phyloP scores from a whole-genome alignment of 2,797 vertebrate species.

The Mareca strepera region DNA sequence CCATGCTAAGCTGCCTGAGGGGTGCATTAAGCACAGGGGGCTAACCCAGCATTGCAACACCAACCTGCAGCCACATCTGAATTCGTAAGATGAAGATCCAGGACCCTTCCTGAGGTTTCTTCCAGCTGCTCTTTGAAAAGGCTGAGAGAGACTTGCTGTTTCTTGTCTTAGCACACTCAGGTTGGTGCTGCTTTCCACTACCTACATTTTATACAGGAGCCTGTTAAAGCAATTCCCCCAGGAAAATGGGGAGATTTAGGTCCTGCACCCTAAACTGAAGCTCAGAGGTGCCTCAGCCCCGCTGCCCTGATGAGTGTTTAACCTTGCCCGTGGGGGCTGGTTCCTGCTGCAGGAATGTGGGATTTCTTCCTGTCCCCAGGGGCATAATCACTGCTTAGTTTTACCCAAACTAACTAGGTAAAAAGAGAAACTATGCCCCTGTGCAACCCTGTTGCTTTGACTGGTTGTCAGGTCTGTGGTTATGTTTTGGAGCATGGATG shows the following conservation, averaged over 20 bases:
- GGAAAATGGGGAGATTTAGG: neutral
- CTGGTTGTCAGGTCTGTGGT: neutral
- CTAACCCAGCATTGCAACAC: neutral
- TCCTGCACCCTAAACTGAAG: neutral
- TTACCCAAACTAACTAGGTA: neutral
- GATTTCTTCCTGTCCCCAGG: neutral
- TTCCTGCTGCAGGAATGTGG: neutral
- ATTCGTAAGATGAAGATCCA: neutral
- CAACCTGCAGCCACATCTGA: neutral
- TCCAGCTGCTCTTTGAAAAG: neutral
- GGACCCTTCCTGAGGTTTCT: neutral
- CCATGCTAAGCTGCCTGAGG: too few species aligned
- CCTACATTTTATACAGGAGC: neutral
- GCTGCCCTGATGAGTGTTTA: neutral
- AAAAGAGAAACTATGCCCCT: neutral
- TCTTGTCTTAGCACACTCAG: neutral
- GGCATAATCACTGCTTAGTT: too few species aligned
- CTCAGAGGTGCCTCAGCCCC: neutral
- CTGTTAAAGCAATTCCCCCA: neutral
- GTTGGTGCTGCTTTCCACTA: neutral
- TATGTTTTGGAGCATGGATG: neutral
- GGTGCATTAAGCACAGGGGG: too few species aligned
- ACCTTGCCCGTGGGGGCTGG: neutral
- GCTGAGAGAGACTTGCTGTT: neutral
- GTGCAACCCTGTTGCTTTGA: rapidly evolving